A percentile compares a stretch with the other conserved stretches of the same genome.
Conservation (phyloP, 2,797 vertebrate genomes). For the Mastacembelus armatus region DNA sequence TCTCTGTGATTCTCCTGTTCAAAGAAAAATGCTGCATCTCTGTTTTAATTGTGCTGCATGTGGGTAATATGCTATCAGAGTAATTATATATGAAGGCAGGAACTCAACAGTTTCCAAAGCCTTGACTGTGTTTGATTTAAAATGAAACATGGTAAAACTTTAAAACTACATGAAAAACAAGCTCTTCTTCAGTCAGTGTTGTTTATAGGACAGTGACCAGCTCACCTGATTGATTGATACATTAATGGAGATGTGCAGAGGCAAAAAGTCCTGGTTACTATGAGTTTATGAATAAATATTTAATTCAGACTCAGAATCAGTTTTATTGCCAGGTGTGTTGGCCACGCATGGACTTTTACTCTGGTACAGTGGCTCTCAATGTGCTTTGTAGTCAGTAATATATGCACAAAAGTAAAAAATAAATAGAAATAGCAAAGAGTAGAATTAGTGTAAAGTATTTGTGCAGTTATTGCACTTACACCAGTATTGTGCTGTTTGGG, state of each 20-base stretch:
- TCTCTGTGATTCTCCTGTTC: conserved; percentile 36
- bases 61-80: conserved; percentile 24
- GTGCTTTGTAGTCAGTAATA: too few relatives aligned
- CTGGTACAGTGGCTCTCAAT: too few relatives aligned
- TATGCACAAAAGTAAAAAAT: too few relatives aligned
- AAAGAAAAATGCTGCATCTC: conserved; percentile 53
- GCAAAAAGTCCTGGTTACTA: conserved; percentile 6
- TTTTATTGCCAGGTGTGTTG: too few relatives aligned
- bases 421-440: too few relatives aligned
- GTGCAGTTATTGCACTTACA: too few relatives aligned
- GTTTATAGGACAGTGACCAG: not conserved
- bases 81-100: conserved; percentile 13
- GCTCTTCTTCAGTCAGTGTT: conserved; percentile 1
- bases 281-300: conserved; percentile 7
- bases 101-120: not conserved
- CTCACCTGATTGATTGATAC: not conserved
- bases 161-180: too few relatives aligned
- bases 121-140: too few relatives aligned
- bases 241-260: conserved; percentile 5
- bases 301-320: conserved; percentile 21
- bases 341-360: too few relatives aligned
- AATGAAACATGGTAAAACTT: too few relatives aligned
- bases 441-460: too few relatives aligned
- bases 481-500: too few relatives aligned
- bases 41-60: conserved; percentile 47